Evolutionary conservation across 2,113 vertebrate species (phyloP).

Genomic region (Malaclemys terrapin): DNA sequence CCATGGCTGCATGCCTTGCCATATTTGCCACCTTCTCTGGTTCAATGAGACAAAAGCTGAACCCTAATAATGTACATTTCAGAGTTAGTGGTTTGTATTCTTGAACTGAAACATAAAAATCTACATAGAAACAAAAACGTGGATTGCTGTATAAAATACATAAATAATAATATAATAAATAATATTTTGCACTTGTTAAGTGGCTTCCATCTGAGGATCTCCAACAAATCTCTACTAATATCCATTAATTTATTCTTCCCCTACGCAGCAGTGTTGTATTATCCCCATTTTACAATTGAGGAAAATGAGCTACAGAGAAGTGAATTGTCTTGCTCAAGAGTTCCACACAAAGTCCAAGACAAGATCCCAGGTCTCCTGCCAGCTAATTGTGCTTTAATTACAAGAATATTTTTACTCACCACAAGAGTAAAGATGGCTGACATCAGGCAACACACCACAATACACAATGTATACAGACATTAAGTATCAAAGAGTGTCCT

Average conservation of each 20-base stretch:
- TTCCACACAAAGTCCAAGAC: no score
- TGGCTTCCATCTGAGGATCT: not conserved
- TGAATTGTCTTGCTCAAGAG: not conserved
- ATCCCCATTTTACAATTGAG: not conserved
- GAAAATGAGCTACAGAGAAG: not conserved
- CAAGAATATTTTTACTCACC: not conserved
- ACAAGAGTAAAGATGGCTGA: not conserved
- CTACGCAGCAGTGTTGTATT: not conserved
- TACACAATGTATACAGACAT: not conserved
- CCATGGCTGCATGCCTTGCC: not conserved
- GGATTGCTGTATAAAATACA: not conserved
- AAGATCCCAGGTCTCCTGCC: not conserved
- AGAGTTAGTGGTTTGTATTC: not conserved
- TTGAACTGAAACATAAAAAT: not conserved
- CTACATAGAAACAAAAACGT: not conserved
- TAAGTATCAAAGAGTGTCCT: not conserved
- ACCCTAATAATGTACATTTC: not conserved
- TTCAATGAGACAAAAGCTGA: not conserved
- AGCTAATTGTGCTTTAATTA: accelerated
- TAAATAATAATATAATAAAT: not conserved
- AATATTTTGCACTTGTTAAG: not conserved
- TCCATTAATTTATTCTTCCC: not conserved
- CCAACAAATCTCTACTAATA: not conserved
- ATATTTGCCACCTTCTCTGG: not conserved
- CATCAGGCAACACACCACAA: not conserved